Evolutionary conservation across 2,113 vertebrate species (phyloP), one percentile per base, ranked within the genome.

Genomic region (Acanthochromis polyacanthus): DNA sequence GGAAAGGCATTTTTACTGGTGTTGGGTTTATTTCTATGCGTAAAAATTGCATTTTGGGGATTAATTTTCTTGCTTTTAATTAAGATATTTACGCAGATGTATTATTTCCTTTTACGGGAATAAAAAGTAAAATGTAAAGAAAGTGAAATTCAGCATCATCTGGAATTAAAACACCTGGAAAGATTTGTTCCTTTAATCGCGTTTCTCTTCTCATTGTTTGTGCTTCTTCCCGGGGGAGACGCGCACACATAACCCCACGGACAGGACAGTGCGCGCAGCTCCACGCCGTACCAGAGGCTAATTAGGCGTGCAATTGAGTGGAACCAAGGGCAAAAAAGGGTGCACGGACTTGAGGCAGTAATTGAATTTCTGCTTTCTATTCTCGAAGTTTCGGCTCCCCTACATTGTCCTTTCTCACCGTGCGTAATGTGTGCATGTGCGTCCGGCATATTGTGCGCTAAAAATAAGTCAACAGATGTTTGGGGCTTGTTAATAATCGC

Each of bases 381-480:
- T 52, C 50, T 51, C 46, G 0, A 80, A 82, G 61, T 85, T 87
- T 83, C 23, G 0, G 10, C 36, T 61, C 56, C 43, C 7, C 25
- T 71, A 81, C 62, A 63, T 70, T 87, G 70, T 74, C 79, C 78
- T 48, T 32, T 68, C 60, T 28, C 72, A 20, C 50, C 67, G 62
- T 75, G 51, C 38, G 50, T 28, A 68, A 60, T 7, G 62, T 66
- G 64, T 48, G 23, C 71, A 58, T 63, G 70, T 71, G 85, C 36
- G 60, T 65, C 65, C 53, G 50, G 81, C 65, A 61, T 58, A 82
- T 85, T 78, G 74, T 67, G 77, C 77, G 66, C 92, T 92, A 87
- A 91, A 95, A 96, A 96, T 92, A 93, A 91, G 92, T 85, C 89
- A 95, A 92, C 95, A 96, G 95, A 96, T 96, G 95, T 90, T 36